Percentiles rank a stretch among this genome's conserved stretches.
Evolutionary conservation across 2,888 invertebrate genomes (phyloP).

Genomic region (Ormia ochracea): DNA sequence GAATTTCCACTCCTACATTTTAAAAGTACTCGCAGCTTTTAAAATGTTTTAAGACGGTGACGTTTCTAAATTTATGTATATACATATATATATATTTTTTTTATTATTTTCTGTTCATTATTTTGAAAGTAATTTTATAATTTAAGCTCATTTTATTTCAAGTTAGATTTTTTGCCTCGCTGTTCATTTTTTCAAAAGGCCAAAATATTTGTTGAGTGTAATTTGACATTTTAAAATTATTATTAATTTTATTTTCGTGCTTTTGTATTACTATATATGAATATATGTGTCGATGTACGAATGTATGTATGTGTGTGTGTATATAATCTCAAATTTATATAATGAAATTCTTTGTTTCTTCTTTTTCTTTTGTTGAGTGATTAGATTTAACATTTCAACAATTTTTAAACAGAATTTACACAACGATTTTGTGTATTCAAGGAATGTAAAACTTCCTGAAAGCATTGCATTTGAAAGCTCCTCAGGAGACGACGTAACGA

Average conservation of each 20-base stretch:
- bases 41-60: slow-evolving; percentile 37
- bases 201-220: slow-evolving; percentile 25
- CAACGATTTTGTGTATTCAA: too few species aligned
- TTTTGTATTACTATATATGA: background rate
- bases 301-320: slow-evolving; percentile 1
- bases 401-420: too few species aligned
- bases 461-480: too few species aligned
- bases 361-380: too few species aligned
- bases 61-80: too few species aligned
- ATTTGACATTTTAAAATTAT: slow-evolving; percentile 52
- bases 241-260: background rate
- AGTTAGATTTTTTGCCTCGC: slow-evolving; percentile 4
- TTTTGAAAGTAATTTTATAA: slow-evolving; percentile 56
- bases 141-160: slow-evolving; percentile 46
- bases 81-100: too few species aligned
- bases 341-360: too few species aligned
- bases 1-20: slow-evolving; percentile 76
- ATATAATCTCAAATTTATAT: slow-evolving; percentile 13
- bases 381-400: too few species aligned
- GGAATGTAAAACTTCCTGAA: too few species aligned
- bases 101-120: slow-evolving; percentile 23
- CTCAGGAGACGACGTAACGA: too few species aligned
- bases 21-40: slow-evolving; percentile 46
- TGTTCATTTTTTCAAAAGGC: slow-evolving; percentile 29
- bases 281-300: background rate